Evolutionary conservation across 2,888 invertebrate species (phyloP), one percentile per base, ranked within the genome.

Genomic region (Hemistola chrysoprasaria): DNA sequence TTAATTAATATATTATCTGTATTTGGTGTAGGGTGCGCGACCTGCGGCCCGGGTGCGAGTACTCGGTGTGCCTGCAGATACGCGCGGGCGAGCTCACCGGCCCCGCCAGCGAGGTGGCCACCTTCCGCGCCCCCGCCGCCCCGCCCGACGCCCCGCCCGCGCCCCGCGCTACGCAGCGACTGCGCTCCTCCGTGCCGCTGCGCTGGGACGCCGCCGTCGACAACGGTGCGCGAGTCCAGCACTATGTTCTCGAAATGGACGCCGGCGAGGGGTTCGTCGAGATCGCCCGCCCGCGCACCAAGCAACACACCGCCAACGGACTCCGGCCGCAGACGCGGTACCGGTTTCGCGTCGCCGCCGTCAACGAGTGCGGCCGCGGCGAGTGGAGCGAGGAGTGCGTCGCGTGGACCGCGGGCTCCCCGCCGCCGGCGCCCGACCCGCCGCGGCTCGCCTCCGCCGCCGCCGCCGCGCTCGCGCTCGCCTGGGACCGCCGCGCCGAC

Each of bases 41-140:
- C 79, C 87, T 97, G 63, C 92, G 93, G 72, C 97, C 97, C 7
- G 95, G 95, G n/a, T 94, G 95, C 71, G 95, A 95, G 71, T 97
- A 97, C 82, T 92, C 94, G 45, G 93, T 97, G 56, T 94, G 95
- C 64, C 88, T 95, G 53, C 94, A 94, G 78, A 95, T 95, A 57
- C 92, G 93, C 63, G 80, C 94, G 50, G 95, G 95, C 53, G 93
- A 93, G 67, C 71, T 94, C 49, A 92, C 93, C 50, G 96, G 96
- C 34, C 91, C 92, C 23, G 92, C 94, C 5, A 95, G 95, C 44
- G 94, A 94, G 65, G 93, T 95, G 38, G 92, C 93, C 44, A 93
- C 93, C 56, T 96, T 97, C 85, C 92, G 92, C 53, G 97, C 97
- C 21, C 93, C 93, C 10, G 78, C 94, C 41, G 96, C 96, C 69